Conservation (phyloP, 2,797 vertebrate species). For the Gymnocypris eckloni region DNA sequence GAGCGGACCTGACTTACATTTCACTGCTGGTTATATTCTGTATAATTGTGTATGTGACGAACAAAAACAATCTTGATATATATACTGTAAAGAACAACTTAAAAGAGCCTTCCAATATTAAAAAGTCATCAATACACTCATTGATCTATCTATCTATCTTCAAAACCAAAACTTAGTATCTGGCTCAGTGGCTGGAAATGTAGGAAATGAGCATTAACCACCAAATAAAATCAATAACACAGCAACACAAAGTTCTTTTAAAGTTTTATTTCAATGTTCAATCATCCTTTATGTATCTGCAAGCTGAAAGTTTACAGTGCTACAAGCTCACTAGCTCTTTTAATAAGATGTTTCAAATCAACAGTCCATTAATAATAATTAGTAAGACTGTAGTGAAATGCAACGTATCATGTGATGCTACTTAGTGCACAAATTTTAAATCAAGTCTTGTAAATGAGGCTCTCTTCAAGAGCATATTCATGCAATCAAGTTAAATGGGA, state of each 20-base stretch:
- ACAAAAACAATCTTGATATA: too few relatives aligned
- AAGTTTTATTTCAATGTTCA: not conserved
- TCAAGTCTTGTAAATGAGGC: not conserved
- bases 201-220: too few relatives aligned
- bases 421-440: not conserved
- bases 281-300: not conserved
- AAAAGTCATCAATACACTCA: too few relatives aligned
- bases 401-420: not conserved
- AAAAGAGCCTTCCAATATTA: too few relatives aligned
- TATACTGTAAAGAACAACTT: too few relatives aligned
- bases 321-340: not conserved
- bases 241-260: not conserved
- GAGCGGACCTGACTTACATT: too few relatives aligned
- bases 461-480: slow-evolving; percentile 10
- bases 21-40: too few relatives aligned
- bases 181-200: too few relatives aligned
- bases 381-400: not conserved
- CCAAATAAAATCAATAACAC: not conserved
- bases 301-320: not conserved
- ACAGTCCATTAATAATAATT: not conserved
- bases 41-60: too few relatives aligned
- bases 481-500: not conserved
- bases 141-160: too few relatives aligned
- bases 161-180: not conserved
- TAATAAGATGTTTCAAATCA: not conserved